Conservation (phyloP, 2,113 vertebrate genomes). For the Porphyrio hochstetteri region DNA sequence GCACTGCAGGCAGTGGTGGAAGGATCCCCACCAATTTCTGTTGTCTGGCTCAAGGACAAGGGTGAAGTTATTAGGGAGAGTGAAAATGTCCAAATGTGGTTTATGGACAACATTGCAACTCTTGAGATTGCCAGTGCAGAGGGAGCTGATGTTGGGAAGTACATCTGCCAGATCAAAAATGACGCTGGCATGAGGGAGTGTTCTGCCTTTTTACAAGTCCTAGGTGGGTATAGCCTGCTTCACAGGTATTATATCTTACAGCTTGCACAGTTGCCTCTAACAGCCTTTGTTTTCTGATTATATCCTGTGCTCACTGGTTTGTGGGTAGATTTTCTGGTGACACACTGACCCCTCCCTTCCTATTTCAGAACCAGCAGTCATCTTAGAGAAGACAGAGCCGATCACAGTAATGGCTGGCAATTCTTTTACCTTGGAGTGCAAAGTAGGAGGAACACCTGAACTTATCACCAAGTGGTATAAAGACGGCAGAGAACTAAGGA, state of each 20-base stretch:
- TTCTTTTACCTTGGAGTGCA: conserved; percentile 89
- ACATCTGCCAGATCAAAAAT: conserved; percentile 93
- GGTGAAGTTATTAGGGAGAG: conserved; percentile 92
- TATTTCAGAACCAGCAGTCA: conserved; percentile 92
- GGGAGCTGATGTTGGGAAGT: conserved; percentile 86
- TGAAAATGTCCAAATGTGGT: conserved; percentile 87
- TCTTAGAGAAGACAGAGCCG: conserved; percentile 91
- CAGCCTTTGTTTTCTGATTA: neutral
- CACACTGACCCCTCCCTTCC: conserved; percentile 49
- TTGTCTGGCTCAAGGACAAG: conserved; percentile 95
- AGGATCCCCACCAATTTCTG: conserved; percentile 90
- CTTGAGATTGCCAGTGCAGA: conserved; percentile 85
- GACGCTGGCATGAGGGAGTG: conserved; percentile 94
- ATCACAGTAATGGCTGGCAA: conserved; percentile 93
- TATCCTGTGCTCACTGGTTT: neutral
- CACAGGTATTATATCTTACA: neutral
- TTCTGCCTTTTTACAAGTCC: conserved; percentile 88
- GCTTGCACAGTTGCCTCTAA: neutral
- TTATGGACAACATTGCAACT: conserved; percentile 85
- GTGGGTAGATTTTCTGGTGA: neutral
- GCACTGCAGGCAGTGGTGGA: conserved; percentile 87
- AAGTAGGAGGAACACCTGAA: conserved; percentile 90
- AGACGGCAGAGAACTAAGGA: conserved; percentile 89
- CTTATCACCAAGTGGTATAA: conserved; percentile 94
- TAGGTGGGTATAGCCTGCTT: conserved; percentile 85